Conservation (phyloP, 2,797 vertebrate genomes). For the Enteromius thamalakanensis region DNA sequence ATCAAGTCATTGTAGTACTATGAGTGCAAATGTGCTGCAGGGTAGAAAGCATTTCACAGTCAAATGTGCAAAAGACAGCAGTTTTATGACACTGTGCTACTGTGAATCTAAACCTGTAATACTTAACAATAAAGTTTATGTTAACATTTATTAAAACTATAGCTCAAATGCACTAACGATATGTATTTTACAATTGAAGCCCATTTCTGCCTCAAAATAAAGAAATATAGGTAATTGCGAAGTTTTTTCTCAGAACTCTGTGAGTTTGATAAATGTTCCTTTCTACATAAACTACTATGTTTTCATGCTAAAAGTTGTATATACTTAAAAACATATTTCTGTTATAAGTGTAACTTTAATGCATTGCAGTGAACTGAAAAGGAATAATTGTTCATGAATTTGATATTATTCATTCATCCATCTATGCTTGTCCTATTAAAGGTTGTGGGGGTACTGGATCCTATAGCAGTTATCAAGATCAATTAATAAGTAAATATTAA, state of each 20-base stretch:
- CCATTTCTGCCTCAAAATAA: background rate
- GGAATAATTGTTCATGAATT: too few relatives aligned
- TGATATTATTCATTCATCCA: background rate
- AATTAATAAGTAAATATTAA: background rate
- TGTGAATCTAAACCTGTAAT: background rate
- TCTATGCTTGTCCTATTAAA: background rate
- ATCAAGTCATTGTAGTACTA: background rate
- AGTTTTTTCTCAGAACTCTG: background rate
- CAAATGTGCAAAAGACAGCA: background rate
- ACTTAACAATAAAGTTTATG: background rate
- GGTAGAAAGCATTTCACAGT: background rate
- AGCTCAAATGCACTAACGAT: background rate
- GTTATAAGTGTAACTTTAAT: too few relatives aligned
- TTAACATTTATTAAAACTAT: background rate
- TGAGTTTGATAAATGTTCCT: background rate
- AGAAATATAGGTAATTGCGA: background rate
- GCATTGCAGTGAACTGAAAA: too few relatives aligned
- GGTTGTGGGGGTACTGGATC: background rate
- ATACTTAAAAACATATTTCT: too few relatives aligned
- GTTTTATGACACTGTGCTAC: background rate
- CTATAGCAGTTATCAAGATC: background rate
- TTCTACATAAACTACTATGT: background rate
- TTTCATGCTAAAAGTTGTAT: too few relatives aligned
- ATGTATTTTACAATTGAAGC: too few relatives aligned
- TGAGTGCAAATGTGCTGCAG: conserved; percentile 1